Conservation (phyloP, 1,140 invertebrate species). For the Drosophila willistoni region DNA sequence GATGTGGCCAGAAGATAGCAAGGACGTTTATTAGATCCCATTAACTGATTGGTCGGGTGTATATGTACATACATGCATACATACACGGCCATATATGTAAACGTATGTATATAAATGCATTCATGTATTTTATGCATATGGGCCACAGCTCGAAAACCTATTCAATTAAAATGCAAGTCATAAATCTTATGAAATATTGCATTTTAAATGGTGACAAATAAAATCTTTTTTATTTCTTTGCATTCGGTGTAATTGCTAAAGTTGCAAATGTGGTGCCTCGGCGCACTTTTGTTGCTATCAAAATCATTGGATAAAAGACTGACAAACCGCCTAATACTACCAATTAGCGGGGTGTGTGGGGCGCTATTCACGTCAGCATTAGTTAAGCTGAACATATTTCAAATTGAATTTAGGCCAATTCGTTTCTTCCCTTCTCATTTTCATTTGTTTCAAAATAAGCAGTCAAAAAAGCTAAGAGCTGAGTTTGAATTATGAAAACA, state of each 20-base stretch:
- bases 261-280: constrained; percentile 12
- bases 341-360: background rate
- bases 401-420: background rate
- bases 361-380: background rate
- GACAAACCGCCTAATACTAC: background rate
- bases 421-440: too few relatives aligned
- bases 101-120: constrained; percentile 14
- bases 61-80: background rate
- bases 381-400: background rate
- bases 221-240: constrained; percentile 25
- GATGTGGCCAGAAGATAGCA: constrained; percentile 70
- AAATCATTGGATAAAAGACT: constrained; percentile 6
- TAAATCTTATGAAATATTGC: constrained; percentile 76
- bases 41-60: constrained; percentile 65
- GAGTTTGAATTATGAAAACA: too few relatives aligned
- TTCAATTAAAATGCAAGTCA: constrained; percentile 74
- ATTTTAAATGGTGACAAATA: constrained; percentile 64
- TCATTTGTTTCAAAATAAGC: too few relatives aligned
- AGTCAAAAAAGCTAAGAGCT: too few relatives aligned
- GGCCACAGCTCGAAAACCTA: constrained; percentile 55
- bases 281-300: constrained; percentile 29
- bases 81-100: too few relatives aligned
- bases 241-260: constrained; percentile 5
- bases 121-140: constrained; percentile 20
- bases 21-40: constrained; percentile 77